Percentiles rank a stretch among this genome's conserved stretches.
Evolutionary conservation across 2,888 invertebrate species (phyloP).

Genomic region (Hypena proboscidalis): DNA sequence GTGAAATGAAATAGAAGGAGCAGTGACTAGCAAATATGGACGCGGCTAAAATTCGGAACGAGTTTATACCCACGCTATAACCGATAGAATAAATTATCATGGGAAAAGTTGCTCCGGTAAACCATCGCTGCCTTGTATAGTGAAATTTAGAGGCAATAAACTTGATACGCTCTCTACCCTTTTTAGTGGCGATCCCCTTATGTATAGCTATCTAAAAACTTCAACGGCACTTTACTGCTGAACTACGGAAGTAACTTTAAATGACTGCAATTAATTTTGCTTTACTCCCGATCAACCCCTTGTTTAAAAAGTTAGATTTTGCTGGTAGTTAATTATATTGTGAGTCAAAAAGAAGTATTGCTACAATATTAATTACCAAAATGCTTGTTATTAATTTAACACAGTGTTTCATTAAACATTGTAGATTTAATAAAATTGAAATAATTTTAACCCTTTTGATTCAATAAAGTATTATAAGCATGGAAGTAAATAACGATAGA

Average conservation of each 20-base stretch:
- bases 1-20: constrained; percentile 62
- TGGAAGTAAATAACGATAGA: too few relatives aligned
- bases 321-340: neutral
- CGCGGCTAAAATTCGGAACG: constrained; percentile 61
- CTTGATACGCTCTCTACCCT: constrained; percentile 29
- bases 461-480: too few relatives aligned
- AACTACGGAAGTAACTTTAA: constrained; percentile 24
- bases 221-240: constrained; percentile 15
- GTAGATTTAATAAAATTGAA: too few relatives aligned
- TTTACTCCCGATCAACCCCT: constrained; percentile 12
- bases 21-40: constrained; percentile 68
- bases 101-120: constrained; percentile 30
- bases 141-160: constrained; percentile 33
- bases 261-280: constrained; percentile 31
- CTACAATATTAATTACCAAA: too few relatives aligned
- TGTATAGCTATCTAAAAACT: constrained; percentile 32
- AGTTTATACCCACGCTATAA: constrained; percentile 56
- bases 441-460: too few relatives aligned
- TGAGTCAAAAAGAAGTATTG: too few relatives aligned
- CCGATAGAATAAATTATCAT: constrained; percentile 60
- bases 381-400: too few relatives aligned
- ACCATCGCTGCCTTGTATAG: constrained; percentile 37
- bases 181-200: constrained; percentile 21
- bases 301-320: constrained; percentile 3
- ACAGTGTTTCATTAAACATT: too few relatives aligned